Evolutionary conservation across 2,888 invertebrate species (phyloP).

Genomic region (Ectemnius lituratus): DNA sequence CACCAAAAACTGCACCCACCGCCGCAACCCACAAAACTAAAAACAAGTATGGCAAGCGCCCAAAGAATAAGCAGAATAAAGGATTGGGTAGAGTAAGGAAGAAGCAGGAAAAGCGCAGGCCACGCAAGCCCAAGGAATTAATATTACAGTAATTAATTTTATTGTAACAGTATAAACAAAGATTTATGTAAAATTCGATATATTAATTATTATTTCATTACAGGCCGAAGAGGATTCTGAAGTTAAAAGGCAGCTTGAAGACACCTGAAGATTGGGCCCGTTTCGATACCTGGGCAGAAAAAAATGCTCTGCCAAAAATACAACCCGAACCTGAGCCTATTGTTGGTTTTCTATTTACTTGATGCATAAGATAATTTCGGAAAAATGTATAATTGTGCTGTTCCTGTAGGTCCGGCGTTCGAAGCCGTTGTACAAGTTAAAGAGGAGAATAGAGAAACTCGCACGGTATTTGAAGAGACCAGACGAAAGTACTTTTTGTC

Average conservation of each 20-base stretch:
- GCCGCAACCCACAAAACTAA: neutral
- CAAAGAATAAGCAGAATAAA: no score
- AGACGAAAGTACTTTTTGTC: conserved; percentile 31
- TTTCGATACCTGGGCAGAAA: conserved; percentile 65
- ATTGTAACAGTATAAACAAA: neutral
- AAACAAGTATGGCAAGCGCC: no score
- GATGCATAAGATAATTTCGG: neutral
- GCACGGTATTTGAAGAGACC: conserved; percentile 30
- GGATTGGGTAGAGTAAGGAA: no score
- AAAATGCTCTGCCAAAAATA: conserved; percentile 61
- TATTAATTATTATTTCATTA: neutral
- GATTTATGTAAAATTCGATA: neutral
- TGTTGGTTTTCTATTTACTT: conserved; percentile 41
- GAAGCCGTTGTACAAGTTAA: conserved; percentile 56
- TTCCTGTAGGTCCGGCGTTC: conserved; percentile 54
- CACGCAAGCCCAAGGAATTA: no score
- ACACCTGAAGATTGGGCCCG: conserved; percentile 66
- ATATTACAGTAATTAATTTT: no score
- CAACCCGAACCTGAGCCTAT: conserved; percentile 60
- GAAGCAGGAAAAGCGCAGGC: no score
- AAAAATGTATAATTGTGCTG: neutral
- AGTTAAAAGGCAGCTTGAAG: conserved; percentile 60
- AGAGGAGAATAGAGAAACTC: conserved; percentile 51
- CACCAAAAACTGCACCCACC: neutral
- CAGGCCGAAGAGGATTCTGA: conserved; percentile 6